Evolutionary conservation across 2,888 invertebrate genomes (phyloP).

Genomic region (Abrostola triplasia): DNA sequence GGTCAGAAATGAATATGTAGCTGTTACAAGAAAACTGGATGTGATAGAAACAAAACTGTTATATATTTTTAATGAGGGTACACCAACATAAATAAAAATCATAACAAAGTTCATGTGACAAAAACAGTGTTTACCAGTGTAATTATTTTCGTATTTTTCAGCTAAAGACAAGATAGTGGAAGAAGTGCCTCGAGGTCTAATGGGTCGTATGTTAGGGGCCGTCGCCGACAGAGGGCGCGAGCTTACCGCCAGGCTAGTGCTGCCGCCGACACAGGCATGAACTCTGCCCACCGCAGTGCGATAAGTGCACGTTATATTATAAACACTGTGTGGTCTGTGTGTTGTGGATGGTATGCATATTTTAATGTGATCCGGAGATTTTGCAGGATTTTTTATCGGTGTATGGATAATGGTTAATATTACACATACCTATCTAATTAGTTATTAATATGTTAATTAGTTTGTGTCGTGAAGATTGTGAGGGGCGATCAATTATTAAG

Average conservation of each 20-base stretch:
- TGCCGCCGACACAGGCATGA: conserved; percentile 67
- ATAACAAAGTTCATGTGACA: too few species aligned
- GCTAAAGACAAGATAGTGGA: conserved; percentile 59
- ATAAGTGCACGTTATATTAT: conserved; percentile 1
- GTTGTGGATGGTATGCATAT: not conserved
- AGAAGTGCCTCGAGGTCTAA: conserved; percentile 65
- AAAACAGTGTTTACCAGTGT: too few species aligned
- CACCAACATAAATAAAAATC: too few species aligned
- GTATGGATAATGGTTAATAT: not conserved
- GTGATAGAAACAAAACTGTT: too few species aligned
- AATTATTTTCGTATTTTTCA: conserved; percentile 33
- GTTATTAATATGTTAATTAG: too few species aligned
- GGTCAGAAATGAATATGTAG: too few species aligned
- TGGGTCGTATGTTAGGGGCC: conserved; percentile 78
- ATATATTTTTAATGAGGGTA: too few species aligned
- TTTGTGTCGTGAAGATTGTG: too few species aligned
- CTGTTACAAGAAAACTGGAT: too few species aligned
- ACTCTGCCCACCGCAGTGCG: conserved; percentile 5
- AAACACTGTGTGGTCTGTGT: not conserved
- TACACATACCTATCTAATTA: too few species aligned
- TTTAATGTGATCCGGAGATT: not conserved
- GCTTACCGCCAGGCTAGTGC: conserved; percentile 75
- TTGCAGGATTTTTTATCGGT: not conserved
- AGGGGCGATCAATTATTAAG: too few species aligned
- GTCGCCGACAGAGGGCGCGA: conserved; percentile 80